These are phyloP conservation scores for Aleiodes alternator DNA, from an alignment of 2,888 invertebrate species.

Conservation along the genomic window DNA sequence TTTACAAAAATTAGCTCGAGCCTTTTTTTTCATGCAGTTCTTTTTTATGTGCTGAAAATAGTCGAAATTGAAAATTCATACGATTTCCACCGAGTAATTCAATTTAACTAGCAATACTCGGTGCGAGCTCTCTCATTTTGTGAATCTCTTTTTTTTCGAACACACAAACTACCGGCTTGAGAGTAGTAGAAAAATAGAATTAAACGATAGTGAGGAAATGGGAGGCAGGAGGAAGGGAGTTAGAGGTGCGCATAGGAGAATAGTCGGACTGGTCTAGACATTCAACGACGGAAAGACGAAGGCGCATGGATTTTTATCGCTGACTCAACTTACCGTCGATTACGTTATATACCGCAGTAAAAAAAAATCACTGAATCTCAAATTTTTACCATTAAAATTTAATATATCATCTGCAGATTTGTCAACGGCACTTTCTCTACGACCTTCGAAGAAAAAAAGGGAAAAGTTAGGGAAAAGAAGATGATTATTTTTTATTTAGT, in stretches of 20 bases:
- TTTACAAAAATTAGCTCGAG: too few species aligned
- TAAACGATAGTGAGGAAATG: constrained; percentile 34
- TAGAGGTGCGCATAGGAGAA: constrained; percentile 11
- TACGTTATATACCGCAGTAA: constrained; percentile 22
- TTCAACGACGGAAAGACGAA: neutral
- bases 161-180: too few species aligned
- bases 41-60: too few species aligned
- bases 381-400: neutral
- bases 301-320: constrained; percentile 54
- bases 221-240: constrained; percentile 31
- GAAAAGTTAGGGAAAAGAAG: neutral
- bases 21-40: too few species aligned
- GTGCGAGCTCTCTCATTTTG: constrained; percentile 60
- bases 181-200: too few species aligned
- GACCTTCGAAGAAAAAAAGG: too few species aligned
- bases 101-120: constrained; percentile 61
- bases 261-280: neutral
- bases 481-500: too few species aligned
- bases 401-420: constrained; percentile 29
- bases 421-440: neutral
- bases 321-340: constrained; percentile 45
- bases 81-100: constrained; percentile 61
- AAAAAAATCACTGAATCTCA: constrained; percentile 24
- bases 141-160: constrained; percentile 51
- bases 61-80: constrained; percentile 55